Conservation (phyloP, 2,797 vertebrate genomes). For the Petrocephalus sullivani region DNA sequence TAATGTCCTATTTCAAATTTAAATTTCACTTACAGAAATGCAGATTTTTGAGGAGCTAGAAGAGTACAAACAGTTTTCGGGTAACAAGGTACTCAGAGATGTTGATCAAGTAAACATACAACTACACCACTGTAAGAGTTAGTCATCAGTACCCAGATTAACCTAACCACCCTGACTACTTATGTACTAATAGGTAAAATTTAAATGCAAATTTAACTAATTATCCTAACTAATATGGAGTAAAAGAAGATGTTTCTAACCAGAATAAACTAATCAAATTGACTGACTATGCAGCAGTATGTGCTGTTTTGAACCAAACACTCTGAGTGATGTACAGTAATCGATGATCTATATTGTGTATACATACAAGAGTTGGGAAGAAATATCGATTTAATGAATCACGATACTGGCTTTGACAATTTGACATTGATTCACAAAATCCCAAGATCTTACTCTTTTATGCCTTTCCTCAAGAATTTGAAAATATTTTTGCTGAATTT, state of each 20-base stretch:
- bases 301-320: background rate
- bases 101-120: background rate
- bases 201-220: background rate
- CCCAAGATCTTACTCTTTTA: no score
- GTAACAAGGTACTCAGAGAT: constrained; percentile 22
- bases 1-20: background rate
- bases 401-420: no score
- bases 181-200: background rate
- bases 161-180: background rate
- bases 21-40: constrained; percentile 21
- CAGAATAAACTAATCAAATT: background rate
- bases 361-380: background rate
- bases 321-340: background rate
- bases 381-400: no score
- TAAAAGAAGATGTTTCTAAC: background rate
- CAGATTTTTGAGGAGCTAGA: background rate
- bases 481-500: background rate
- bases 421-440: no score
- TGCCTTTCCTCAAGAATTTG: background rate
- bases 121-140: background rate
- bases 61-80: constrained; percentile 10
- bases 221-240: background rate
- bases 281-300: background rate
- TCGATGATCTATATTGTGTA: background rate
- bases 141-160: background rate